phyloP scores from a whole-genome alignment of 2,797 vertebrate species.

The Gymnothorax reevesii region DNA sequence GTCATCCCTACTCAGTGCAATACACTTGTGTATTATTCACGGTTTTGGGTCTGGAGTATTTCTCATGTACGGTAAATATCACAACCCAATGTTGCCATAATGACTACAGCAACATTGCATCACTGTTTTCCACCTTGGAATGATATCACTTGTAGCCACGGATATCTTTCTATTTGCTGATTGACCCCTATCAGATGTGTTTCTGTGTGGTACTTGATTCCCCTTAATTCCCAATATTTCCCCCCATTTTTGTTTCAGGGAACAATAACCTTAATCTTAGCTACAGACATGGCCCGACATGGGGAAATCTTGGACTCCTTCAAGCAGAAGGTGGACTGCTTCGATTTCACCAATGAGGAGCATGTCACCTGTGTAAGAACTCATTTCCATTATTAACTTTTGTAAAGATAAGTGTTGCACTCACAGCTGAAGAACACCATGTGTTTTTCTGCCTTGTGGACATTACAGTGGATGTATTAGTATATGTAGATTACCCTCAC shows the following conservation, averaged over 20 bases:
- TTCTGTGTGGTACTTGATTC: background rate
- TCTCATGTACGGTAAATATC: too few relatives aligned
- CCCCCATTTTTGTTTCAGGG: constrained; percentile 65
- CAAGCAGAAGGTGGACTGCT: constrained; percentile 79
- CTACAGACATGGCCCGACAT: constrained; percentile 91
- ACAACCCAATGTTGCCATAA: background rate
- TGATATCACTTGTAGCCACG: background rate
- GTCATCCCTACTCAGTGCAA: too few relatives aligned
- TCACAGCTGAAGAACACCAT: background rate
- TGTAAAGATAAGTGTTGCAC: background rate
- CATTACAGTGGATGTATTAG: background rate
- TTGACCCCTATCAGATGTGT: constrained; percentile 23
- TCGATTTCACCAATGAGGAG: constrained; percentile 85
- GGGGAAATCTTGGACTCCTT: constrained; percentile 88
- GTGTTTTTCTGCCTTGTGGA: background rate
- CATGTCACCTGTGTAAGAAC: constrained; percentile 74
- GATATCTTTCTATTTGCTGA: background rate
- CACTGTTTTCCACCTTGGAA: background rate
- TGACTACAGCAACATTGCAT: background rate
- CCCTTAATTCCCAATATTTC: background rate
- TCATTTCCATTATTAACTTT: background rate
- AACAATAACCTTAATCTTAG: constrained; percentile 83
- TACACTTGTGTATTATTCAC: background rate
- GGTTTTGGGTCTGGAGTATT: background rate
- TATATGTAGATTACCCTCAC: background rate